These are phyloP conservation scores for Python bivittatus DNA, from an alignment of 2,113 vertebrate species.

Conservation along the genomic window DNA sequence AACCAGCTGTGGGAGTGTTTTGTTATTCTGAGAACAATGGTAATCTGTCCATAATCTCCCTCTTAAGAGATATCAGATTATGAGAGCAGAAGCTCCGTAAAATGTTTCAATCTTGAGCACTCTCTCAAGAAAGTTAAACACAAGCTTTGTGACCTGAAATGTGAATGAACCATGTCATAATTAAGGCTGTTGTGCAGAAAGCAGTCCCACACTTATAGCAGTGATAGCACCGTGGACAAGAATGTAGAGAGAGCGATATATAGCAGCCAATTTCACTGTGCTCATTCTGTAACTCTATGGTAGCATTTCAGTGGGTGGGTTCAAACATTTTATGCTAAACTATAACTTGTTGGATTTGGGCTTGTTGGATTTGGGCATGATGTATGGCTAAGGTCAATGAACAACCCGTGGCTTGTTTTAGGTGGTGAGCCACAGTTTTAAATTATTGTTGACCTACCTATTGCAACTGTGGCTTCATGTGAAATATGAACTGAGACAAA, in stretches of 20 bases:
- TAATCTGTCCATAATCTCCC: slow-evolving; percentile 60
- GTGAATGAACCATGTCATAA: not conserved
- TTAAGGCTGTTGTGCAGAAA: not conserved
- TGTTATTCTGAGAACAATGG: slow-evolving; percentile 52
- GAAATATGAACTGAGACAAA: not conserved
- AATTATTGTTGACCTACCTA: not conserved
- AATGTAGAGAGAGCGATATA: not conserved
- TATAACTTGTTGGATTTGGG: not conserved
- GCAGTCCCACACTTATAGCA: not conserved
- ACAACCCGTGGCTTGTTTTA: not conserved
- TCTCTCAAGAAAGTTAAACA: not conserved
- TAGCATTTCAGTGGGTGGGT: not conserved
- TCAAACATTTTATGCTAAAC: not conserved
- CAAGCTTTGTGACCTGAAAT: not conserved
- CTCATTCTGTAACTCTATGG: not conserved
- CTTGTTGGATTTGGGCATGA: not conserved
- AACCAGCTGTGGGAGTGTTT: slow-evolving; percentile 59
- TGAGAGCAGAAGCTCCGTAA: not conserved
- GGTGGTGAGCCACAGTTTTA: not conserved
- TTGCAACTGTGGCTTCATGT: not conserved
- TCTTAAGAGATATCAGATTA: slow-evolving; percentile 38
- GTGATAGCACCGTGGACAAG: too few species aligned
- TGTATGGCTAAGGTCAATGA: not conserved
- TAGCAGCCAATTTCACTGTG: not conserved
- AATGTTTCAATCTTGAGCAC: not conserved